A percentile compares a stretch with the other conserved stretches of the same genome.
Conservation (phyloP, 2,888 invertebrate genomes). For the Drosophila meridiana region DNA sequence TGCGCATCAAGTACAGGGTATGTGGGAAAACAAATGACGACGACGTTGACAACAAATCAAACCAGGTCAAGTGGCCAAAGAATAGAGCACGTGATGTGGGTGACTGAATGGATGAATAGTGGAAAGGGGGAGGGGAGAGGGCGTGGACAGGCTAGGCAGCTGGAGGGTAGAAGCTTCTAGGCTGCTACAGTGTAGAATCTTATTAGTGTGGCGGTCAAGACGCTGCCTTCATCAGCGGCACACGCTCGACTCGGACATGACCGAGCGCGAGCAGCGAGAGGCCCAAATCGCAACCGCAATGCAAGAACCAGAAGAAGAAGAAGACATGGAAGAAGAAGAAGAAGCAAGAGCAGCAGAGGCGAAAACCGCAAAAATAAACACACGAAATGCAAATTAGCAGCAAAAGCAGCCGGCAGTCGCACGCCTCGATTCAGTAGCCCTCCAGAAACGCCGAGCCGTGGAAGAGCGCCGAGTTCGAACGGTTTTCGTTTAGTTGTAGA, state of each 20-base stretch:
- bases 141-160: background rate
- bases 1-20: background rate
- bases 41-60: conserved; percentile 53
- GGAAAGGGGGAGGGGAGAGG: background rate
- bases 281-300: conserved; percentile 30
- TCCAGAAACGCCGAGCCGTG: conserved; percentile 56
- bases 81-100: conserved; percentile 51
- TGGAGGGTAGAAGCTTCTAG: background rate
- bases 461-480: conserved; percentile 50
- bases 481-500: conserved; percentile 6
- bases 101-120: background rate
- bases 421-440: conserved; percentile 57
- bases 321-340: conserved; percentile 4
- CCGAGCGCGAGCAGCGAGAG: background rate
- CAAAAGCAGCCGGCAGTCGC: conserved; percentile 21
- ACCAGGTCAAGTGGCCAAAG: conserved; percentile 72
- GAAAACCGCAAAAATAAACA: conserved; percentile 38
- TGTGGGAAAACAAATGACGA: conserved; percentile 15
- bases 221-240: conserved; percentile 35
- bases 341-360: conserved; percentile 2
- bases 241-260: conserved; percentile 21
- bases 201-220: conserved; percentile 70
- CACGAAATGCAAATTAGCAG: conserved; percentile 20
- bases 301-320: conserved; percentile 2
- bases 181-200: conserved; percentile 51